These are phyloP conservation scores for Cryptoleucopteryx plumbea DNA, from an alignment of 2,113 vertebrate genomes.

Conservation along the genomic window DNA sequence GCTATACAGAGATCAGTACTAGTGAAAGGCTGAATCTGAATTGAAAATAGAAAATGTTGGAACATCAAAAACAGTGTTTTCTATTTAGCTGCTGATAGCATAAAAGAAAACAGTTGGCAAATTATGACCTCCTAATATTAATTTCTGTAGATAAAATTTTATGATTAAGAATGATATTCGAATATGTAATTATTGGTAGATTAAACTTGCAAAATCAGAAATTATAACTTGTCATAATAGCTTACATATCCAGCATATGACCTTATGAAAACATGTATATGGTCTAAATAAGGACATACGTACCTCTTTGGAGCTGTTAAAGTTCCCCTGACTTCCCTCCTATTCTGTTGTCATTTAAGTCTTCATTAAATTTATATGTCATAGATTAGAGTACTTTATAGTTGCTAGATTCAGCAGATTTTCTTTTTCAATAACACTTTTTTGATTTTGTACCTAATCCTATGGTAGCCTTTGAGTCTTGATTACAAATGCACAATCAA, in stretches of 20 bases:
- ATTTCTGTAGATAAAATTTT: neutral
- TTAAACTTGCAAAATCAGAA: neutral
- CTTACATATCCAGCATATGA: neutral
- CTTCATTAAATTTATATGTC: neutral
- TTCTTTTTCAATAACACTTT: neutral
- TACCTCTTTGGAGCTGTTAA: neutral
- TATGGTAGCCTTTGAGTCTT: neutral
- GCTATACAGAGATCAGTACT: neutral
- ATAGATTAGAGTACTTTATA: neutral
- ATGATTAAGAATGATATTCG: neutral
- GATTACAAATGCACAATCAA: constrained; percentile 19
- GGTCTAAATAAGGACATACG: neutral
- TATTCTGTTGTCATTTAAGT: neutral
- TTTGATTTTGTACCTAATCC: constrained; percentile 15
- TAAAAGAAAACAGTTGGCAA: neutral
- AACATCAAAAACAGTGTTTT: neutral
- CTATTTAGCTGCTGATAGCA: neutral
- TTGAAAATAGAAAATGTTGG: neutral
- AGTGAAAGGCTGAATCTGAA: neutral
- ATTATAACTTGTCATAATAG: neutral
- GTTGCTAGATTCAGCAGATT: neutral
- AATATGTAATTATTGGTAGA: neutral
- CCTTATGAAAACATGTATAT: neutral
- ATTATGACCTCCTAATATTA: neutral
- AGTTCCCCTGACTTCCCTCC: neutral